Evolutionary conservation across 2,888 invertebrate genomes (phyloP).

Genomic region (Amblyjoppa proteus): DNA sequence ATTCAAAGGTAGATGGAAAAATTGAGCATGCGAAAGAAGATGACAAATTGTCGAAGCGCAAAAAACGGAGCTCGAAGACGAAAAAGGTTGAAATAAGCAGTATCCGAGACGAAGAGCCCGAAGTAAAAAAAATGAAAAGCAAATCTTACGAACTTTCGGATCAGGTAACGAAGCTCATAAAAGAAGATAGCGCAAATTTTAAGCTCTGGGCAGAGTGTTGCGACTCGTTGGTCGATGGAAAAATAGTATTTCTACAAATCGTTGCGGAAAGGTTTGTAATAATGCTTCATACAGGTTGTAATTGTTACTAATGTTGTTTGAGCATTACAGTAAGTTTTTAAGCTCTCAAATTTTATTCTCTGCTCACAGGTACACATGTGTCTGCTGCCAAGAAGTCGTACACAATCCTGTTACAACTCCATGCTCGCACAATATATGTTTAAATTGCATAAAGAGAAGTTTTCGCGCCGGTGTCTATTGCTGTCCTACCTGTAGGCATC

Average conservation of each 20-base stretch:
- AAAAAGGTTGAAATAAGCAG: conserved; percentile 71
- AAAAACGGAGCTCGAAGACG: conserved; percentile 47
- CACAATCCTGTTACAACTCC: conserved; percentile 90
- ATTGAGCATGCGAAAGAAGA: conserved; percentile 73
- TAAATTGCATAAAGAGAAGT: conserved; percentile 89
- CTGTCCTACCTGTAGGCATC: conserved; percentile 90
- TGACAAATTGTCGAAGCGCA: conserved; percentile 68
- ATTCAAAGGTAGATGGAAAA: conserved; percentile 77
- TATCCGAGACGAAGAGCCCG: conserved; percentile 75
- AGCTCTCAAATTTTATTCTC: not conserved
- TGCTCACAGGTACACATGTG: conserved; percentile 89
- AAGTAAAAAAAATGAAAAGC: conserved; percentile 83
- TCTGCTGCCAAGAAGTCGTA: conserved; percentile 92
- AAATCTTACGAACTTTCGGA: conserved; percentile 83
- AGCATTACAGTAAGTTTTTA: not conserved
- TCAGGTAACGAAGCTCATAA: conserved; percentile 84
- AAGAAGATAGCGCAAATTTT: conserved; percentile 87
- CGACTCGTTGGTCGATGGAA: conserved; percentile 85
- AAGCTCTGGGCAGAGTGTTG: conserved; percentile 90
- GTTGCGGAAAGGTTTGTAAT: conserved; percentile 77
- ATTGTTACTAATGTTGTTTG: not conserved
- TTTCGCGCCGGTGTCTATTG: conserved; percentile 88
- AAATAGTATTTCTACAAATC: conserved; percentile 78
- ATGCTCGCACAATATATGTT: conserved; percentile 92
- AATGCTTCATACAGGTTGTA: too few relatives aligned